Evolutionary conservation across 2,888 invertebrate species (phyloP), one percentile per base, ranked within the genome.

Genomic region (Hirtodrosophila alboralis): DNA sequence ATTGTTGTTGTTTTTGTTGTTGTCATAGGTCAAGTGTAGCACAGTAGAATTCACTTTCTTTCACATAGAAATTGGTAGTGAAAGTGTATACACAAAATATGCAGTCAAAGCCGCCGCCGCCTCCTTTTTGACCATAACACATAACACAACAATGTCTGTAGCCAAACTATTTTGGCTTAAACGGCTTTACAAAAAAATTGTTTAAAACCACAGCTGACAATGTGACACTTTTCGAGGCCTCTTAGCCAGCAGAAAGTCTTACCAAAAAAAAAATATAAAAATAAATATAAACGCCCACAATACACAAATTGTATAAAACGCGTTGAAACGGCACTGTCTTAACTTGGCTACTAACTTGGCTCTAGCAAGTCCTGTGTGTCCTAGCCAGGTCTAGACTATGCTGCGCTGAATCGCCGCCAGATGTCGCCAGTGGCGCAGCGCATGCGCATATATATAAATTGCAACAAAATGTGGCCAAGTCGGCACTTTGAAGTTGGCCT

Each of bases 21-120:
- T 84, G 83, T 75, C 83, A 84, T 83, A 83, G 83, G 83, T 83
- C 83, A 83, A 83, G 84, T 81, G 81, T 83, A 83, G 83, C 83
- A 77, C 66, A 75, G 81, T 79, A 75, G 77, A 83, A 84, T 84
- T 83, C 84, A 83, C 84, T 83, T 83, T 83, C 84, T 74, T 74
- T 83, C 67, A 58, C 66, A 67, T 58, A 61, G 66, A 71, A 78
- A 71, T 75, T 75, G 59, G 63, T 73, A 78, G 78, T 77, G 78
- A 78, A 78, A 78, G 78, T 77, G 80, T 56, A 44, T 10, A 37
- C 18, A 53, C 9, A 16, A 6, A 49, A 56, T 38, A 31, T 16
- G 37, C 28, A 37, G 36, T 23, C n/a, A 16, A 23, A 45, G 53
- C 52, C 21, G 61, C 54, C 54, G 62, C 52, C 67, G 58, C 67